A percentile compares a stretch with the other conserved stretches of the same genome.
These are phyloP conservation scores for Heliocidaris tuberculata DNA, from an alignment of 35 echinoderm and acorn worm species.

Conservation along the genomic window DNA sequence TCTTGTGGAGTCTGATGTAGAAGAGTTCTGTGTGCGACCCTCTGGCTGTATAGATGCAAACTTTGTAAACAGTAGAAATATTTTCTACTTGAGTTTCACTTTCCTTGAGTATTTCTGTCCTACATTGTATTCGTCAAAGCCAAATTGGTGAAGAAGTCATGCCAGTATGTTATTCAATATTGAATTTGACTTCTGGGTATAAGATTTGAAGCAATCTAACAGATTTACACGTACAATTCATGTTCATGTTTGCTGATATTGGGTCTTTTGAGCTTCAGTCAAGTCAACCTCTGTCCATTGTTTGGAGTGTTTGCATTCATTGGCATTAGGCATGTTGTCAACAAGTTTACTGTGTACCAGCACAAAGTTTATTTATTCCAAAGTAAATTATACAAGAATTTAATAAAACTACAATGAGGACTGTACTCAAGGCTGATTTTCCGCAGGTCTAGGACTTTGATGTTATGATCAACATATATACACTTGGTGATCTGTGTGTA, in stretches of 20 bases:
- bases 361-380: neutral
- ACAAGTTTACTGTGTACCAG: neutral
- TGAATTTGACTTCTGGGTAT: neutral
- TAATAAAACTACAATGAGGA: neutral
- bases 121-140: too few species aligned
- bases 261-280: neutral
- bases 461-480: neutral
- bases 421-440: neutral
- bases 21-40: too few species aligned
- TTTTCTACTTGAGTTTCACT: too few species aligned
- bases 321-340: neutral
- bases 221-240: too few species aligned
- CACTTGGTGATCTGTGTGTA: neutral
- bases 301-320: neutral
- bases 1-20: too few species aligned
- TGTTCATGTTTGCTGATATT: neutral
- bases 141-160: neutral
- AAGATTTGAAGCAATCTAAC: neutral
- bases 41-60: too few species aligned
- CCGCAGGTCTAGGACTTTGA: neutral
- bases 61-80: too few species aligned
- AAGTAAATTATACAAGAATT: neutral
- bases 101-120: too few species aligned
- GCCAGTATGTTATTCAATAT: neutral
- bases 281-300: neutral